Evolutionary conservation across 1,140 invertebrate genomes (phyloP), one percentile per base, ranked within the genome.

Genomic region (Eufriesea mexicana): DNA sequence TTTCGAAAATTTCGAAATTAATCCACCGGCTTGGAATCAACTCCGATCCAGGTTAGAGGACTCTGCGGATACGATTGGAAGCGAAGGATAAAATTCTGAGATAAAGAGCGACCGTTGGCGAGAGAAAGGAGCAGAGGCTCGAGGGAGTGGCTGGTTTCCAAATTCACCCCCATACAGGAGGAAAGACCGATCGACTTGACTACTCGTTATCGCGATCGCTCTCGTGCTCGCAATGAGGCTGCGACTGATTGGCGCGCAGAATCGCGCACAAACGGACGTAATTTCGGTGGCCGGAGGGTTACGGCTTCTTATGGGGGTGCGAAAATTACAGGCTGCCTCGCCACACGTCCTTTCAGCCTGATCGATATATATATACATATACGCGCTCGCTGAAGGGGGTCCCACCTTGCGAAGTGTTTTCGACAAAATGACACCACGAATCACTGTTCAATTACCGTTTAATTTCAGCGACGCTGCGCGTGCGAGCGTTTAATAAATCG

Each of bases 251-350:
- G 86, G 88, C 81, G 87, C 71, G 85, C 79, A 80, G 89, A 91
- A 90, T 91, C 83, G 79, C 83, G 83, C 90, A 94, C 92, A 93
- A 93, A 89, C 90, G 91, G 90, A 91, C 89, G 86, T 92, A 92
- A 93, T 94, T 93, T 92, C 83, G 85, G 82, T 74, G 83, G 84
- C 83, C 68, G 85, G 87, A 83, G 85, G 90, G 81, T 80, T 89
- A 83, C 67, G 35, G 71, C 84, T 84, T 88, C 89, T 84, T 88
- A 77, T 82, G 86, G 86, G 89, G 90, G 90, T 89, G 91, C 87
- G 89, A 92, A 93, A 91, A 93, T 93, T 93, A 90, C 89, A 91
- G 84, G 83, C 89, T 85, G 86, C 77, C 79, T 71, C 80, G 81
- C 81, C 74, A 80, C 83, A 80, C 86, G 88, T 68, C 85, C 85